These are phyloP conservation scores for Chironomus riparius DNA, from an alignment of 2,888 invertebrate genomes.

Conservation along the genomic window DNA sequence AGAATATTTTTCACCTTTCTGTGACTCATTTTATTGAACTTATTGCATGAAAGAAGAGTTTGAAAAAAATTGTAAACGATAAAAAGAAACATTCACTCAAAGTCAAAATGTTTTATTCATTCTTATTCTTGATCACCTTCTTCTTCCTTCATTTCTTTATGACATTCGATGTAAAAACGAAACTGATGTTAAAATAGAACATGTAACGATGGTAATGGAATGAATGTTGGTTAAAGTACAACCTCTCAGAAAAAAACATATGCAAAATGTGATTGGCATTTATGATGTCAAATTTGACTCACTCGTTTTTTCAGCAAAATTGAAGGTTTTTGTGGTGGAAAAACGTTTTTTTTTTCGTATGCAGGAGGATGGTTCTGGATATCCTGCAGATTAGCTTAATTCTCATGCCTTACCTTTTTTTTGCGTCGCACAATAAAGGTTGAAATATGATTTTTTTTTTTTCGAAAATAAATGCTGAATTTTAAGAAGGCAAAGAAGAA, in stretches of 20 bases:
- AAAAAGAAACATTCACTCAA: background rate
- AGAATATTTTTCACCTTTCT: background rate
- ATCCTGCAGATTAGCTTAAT: too few relatives aligned
- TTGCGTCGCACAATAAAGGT: too few relatives aligned
- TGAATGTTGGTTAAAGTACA: background rate
- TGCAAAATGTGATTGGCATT: background rate
- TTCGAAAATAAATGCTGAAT: too few relatives aligned
- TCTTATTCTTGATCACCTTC: background rate
- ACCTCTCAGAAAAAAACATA: background rate
- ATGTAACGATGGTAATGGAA: background rate
- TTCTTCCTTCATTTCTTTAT: background rate
- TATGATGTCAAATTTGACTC: background rate
- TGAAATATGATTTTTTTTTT: too few relatives aligned
- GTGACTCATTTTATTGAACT: background rate
- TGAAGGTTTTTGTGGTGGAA: too few relatives aligned
- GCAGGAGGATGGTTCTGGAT: too few relatives aligned
- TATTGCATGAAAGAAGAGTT: too few relatives aligned
- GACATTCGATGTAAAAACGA: background rate
- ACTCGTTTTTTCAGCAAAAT: too few relatives aligned
- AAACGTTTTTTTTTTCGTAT: too few relatives aligned
- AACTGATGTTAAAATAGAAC: background rate
- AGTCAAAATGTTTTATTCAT: constrained; percentile 8
- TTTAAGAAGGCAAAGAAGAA: too few relatives aligned
- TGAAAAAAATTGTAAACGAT: background rate
- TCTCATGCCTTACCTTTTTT: too few relatives aligned